phyloP scores from a whole-genome alignment of 2,888 invertebrate genomes.

The Volucella inflata region DNA sequence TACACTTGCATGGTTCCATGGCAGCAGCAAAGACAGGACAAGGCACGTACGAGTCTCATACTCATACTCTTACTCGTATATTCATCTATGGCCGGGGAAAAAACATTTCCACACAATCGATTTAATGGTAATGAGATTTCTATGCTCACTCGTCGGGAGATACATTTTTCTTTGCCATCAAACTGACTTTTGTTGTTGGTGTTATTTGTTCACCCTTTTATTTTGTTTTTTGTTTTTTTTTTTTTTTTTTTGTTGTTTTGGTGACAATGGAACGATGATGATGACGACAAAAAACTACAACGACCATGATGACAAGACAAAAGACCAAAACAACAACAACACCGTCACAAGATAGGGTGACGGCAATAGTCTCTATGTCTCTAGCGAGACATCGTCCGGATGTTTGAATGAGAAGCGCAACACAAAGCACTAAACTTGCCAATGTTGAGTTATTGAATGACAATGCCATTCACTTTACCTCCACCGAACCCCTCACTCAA shows the following conservation, averaged over 20 bases:
- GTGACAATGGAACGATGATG: conserved; percentile 61
- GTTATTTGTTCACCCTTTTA: conserved; percentile 47
- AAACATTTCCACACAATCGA: conserved; percentile 75
- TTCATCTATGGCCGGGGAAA: conserved; percentile 33
- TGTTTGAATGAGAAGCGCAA: conserved; percentile 64
- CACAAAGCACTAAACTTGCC: conserved; percentile 68
- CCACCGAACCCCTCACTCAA: background rate
- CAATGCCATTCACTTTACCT: conserved; percentile 47
- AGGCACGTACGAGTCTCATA: background rate
- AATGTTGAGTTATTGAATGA: conserved; percentile 75
- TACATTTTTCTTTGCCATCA: conserved; percentile 67
- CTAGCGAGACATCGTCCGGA: conserved; percentile 38
- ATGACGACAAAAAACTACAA: conserved; percentile 42
- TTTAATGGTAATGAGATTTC: conserved; percentile 75
- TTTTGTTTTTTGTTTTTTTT: conserved; percentile 7
- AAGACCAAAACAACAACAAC: conserved; percentile 34
- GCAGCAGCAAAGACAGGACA: conserved; percentile 1
- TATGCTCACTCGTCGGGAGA: conserved; percentile 64
- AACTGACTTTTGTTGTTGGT: conserved; percentile 34
- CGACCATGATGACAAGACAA: conserved; percentile 30
- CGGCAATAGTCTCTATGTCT: conserved; percentile 14
- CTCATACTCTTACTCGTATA: background rate
- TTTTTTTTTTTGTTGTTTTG: conserved; percentile 47
- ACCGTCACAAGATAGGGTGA: background rate
- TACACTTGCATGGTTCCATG: conserved; percentile 68